Evolutionary conservation across 2,113 vertebrate genomes (phyloP).

Genomic region (Indicator indicator): DNA sequence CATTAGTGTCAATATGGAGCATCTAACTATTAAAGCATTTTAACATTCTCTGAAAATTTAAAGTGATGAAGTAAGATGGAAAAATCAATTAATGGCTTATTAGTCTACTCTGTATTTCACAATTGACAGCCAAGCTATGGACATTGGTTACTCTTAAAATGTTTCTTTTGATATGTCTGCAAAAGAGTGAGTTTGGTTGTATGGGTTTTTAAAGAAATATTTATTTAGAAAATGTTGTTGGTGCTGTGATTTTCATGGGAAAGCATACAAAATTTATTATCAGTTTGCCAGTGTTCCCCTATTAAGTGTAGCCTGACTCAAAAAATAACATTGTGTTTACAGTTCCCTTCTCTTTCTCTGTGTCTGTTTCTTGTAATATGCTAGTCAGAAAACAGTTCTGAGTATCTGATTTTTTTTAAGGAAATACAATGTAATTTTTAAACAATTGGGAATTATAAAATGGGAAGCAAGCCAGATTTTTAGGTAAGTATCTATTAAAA

Average conservation of each 20-base stretch:
- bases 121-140: conserved; percentile 46
- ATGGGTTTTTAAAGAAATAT: background rate
- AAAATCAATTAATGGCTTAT: conserved; percentile 81
- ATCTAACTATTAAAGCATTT: conserved; percentile 68
- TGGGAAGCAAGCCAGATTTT: background rate
- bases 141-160: background rate
- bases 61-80: conserved; percentile 63
- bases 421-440: background rate
- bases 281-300: background rate
- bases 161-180: conserved; percentile 17
- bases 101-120: conserved; percentile 71
- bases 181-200: conserved; percentile 1
- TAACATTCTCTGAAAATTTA: conserved; percentile 72
- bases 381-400: background rate
- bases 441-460: background rate
- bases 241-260: conserved; percentile 1
- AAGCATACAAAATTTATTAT: background rate
- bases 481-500: background rate
- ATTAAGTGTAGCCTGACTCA: background rate
- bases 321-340: background rate
- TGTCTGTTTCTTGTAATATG: background rate
- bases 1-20: conserved; percentile 63
- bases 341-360: background rate
- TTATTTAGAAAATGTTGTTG: conserved; percentile 48
- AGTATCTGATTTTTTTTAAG: background rate